Base-by-base conservation (phyloP, 2,797 vertebrate genomes). In the Acanthurus leucopareius region DNA sequence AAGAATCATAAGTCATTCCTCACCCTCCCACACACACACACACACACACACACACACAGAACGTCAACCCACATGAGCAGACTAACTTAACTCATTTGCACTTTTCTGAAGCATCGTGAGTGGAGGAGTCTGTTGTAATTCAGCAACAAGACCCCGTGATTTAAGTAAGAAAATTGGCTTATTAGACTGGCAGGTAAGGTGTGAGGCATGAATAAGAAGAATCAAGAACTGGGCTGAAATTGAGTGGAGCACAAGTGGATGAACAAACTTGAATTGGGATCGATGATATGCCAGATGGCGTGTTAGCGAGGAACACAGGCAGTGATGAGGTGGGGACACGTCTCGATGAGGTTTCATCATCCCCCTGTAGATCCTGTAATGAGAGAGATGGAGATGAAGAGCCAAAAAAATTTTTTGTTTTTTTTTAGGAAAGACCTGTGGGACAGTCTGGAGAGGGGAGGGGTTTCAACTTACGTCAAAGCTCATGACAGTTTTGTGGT, bases 51-150 rank as follows among this genome's bases (percentile, higher is more conserved):
- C 53, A 20, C 49, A 48, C 38, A 47, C 5, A 69, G 5, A 66
- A 45, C 16, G 38, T 15, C 4, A 2, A 62, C 49, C 48, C 6
- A 64, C n/a, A 20, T 22, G 19, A 48, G 28, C 35, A 40, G 11
- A 48, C 22, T 25, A 45, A 69, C 19, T 67, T 19, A 64, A 75
- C n/a, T 49, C 2, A 54, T 61, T 81, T 47, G 44, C 28, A 56
- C 51, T 45, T 61, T 75, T 71, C 32, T 73, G 42, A 69, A 42
- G 5, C 15, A 44, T 16, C 2, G 10, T 2, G 44, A 48, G 48
- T n/a, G 44, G 25, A 73, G 44, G 25, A 73, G 42, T 68, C 17
- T 52, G 45, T 35, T 62, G 48, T 51, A 22, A 74, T 58, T 63
- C 57, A 59, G 16, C n/a, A 16, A 40, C 25, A 62, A 56, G 51